Conservation (phyloP, 2,888 invertebrate genomes). For the Tenthredo amoena region DNA sequence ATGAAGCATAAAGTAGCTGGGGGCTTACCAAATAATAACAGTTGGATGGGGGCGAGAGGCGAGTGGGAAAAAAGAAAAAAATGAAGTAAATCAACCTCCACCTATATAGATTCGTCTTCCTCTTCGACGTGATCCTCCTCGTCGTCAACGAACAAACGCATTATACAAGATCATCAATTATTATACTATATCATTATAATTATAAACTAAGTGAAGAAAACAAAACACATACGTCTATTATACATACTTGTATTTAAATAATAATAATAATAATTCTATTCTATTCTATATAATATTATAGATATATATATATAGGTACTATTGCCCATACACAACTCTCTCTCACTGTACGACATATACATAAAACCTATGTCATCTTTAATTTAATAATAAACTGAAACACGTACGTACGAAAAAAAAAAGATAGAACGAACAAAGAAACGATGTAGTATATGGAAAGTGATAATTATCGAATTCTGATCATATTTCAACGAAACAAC, state of each 20-base stretch:
- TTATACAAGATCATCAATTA: constrained; percentile 53
- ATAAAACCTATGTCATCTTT: constrained; percentile 75
- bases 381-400: constrained; percentile 78
- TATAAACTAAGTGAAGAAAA: constrained; percentile 54
- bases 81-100: neutral
- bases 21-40: constrained; percentile 9
- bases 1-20: constrained; percentile 8
- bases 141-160: constrained; percentile 52
- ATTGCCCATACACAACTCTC: constrained; percentile 72
- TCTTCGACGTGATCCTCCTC: constrained; percentile 31
- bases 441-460: neutral
- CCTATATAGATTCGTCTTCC: neutral
- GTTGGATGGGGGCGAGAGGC: constrained; percentile 16
- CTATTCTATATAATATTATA: constrained; percentile 32
- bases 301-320: constrained; percentile 68
- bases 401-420: constrained; percentile 74
- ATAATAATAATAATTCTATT: constrained; percentile 55
- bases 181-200: constrained; percentile 54
- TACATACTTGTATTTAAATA: constrained; percentile 57
- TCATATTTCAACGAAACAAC: neutral
- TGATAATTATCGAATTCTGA: neutral
- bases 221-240: constrained; percentile 68
- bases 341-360: constrained; percentile 76
- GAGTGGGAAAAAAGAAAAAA: neutral
- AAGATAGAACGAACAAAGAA: neutral